phyloP scores from a whole-genome alignment of 1,140 invertebrate genomes.

The Eupristina koningsbergeri region DNA sequence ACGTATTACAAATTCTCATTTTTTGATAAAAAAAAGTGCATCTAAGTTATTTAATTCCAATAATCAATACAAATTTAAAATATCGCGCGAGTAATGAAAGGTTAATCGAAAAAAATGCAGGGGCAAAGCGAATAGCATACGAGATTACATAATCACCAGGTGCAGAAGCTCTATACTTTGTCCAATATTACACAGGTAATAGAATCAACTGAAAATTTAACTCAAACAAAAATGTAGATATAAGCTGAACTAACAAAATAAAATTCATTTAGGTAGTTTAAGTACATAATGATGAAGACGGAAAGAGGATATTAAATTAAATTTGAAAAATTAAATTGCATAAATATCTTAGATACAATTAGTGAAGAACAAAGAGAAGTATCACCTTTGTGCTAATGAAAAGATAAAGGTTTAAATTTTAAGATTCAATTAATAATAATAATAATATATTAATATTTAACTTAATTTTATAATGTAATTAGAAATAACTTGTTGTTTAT shows the following conservation, averaged over 20 bases:
- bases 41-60: neutral
- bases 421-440: too few relatives aligned
- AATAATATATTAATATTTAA: too few relatives aligned
- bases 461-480: too few relatives aligned
- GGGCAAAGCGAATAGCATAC: neutral
- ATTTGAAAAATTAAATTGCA: neutral
- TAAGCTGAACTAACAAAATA: neutral
- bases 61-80: neutral
- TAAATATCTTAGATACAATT: neutral
- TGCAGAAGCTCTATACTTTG: neutral
- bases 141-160: neutral
- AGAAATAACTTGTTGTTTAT: too few relatives aligned
- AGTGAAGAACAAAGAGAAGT: neutral
- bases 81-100: neutral
- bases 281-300: too few relatives aligned
- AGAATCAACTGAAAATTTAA: neutral
- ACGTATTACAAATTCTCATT: too few relatives aligned
- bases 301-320: neutral
- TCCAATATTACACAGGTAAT: neutral
- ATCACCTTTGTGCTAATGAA: too few relatives aligned
- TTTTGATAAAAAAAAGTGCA: neutral
- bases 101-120: neutral
- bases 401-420: too few relatives aligned
- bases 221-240: neutral
- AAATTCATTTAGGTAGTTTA: too few relatives aligned